Percentiles rank a stretch among this genome's conserved stretches.
phyloP scores from a whole-genome alignment of 2,113 vertebrate species.

The Puntigrus tetrazona region DNA sequence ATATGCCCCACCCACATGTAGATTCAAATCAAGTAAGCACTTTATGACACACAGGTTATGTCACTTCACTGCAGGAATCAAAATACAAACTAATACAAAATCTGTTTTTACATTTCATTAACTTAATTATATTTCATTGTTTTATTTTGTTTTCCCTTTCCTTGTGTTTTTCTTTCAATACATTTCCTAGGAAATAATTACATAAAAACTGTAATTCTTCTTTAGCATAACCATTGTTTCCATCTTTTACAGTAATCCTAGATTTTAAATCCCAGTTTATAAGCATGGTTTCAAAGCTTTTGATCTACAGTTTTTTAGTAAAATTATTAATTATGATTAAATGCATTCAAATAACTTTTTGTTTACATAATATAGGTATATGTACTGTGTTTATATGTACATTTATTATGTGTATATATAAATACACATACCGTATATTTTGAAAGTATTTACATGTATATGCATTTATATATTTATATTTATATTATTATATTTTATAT shows the following conservation, averaged over 20 bases:
- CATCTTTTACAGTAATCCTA: not conserved
- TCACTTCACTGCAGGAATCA: not conserved
- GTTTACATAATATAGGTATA: too few relatives aligned
- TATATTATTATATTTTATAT: too few relatives aligned
- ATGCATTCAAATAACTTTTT: too few relatives aligned
- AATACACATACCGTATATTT: too few relatives aligned
- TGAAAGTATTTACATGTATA: too few relatives aligned
- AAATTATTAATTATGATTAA: too few relatives aligned
- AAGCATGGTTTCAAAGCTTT: not conserved
- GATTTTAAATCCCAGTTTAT: not conserved
- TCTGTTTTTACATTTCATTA: not conserved
- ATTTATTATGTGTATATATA: too few relatives aligned
- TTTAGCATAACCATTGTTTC: not conserved
- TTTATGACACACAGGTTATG: too few relatives aligned
- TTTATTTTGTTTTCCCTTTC: not conserved
- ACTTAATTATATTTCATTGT: not conserved
- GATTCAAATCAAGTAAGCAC: slow-evolving; percentile 92
- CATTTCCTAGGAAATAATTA: not conserved
- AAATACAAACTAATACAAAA: not conserved
- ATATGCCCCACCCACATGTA: slow-evolving; percentile 81
- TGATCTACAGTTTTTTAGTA: not conserved
- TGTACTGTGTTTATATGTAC: too few relatives aligned
- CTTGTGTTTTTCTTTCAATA: not conserved
- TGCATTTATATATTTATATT: too few relatives aligned
- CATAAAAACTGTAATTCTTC: not conserved